Conservation (phyloP, 2,888 invertebrate genomes). For the Lasioglossum oenotherae region DNA sequence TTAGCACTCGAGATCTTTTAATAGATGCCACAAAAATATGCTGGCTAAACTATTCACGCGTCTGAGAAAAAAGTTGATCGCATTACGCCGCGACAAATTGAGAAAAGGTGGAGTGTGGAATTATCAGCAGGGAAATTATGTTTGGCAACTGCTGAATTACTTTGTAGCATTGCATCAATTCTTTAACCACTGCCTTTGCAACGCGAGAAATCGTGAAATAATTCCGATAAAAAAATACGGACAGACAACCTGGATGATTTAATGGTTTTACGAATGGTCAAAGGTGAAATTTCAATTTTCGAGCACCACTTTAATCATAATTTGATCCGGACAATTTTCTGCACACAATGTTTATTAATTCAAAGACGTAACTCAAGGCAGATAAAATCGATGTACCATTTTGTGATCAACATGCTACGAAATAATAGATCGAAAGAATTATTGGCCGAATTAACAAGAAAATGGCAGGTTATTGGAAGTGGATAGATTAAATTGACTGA, state of each 20-base stretch:
- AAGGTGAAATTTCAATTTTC: neutral
- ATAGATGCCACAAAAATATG: neutral
- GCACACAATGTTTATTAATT: neutral
- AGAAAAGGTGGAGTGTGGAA: neutral
- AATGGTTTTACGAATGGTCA: neutral
- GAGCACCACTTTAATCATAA: neutral
- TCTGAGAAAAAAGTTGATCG: neutral
- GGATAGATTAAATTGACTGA: constrained; percentile 28
- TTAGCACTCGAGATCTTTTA: neutral
- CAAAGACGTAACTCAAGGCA: neutral
- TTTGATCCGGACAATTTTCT: neutral
- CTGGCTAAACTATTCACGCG: neutral
- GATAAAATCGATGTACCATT: neutral
- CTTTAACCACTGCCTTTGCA: constrained; percentile 2
- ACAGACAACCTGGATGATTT: neutral
- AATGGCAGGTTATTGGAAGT: neutral
- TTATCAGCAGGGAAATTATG: constrained; percentile 38
- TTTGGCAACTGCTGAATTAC: constrained; percentile 34
- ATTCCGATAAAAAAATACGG: constrained; percentile 13
- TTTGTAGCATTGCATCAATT: constrained; percentile 24
- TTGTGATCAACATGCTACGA: neutral
- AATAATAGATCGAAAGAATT: neutral
- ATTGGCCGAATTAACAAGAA: neutral
- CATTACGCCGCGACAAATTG: neutral
- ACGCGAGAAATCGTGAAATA: constrained; percentile 15